Evolutionary conservation across 2,888 invertebrate genomes (phyloP).

Genomic region (Drosophila kambysellisi): DNA sequence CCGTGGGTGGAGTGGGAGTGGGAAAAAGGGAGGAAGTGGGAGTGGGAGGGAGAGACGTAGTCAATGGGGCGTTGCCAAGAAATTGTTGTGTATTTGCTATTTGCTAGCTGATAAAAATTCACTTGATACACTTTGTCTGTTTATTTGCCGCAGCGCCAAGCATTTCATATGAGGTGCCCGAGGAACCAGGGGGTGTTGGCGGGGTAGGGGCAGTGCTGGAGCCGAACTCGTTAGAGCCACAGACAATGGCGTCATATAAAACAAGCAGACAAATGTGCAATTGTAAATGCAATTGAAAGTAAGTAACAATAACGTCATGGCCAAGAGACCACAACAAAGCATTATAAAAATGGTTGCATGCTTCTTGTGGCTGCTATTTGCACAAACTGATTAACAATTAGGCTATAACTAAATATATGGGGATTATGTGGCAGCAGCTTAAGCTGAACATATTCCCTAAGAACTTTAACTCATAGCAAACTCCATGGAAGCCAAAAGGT

Average conservation of each 20-base stretch:
- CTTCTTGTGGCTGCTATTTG: neutral
- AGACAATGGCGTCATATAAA: slow-evolving; percentile 52
- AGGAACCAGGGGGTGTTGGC: neutral
- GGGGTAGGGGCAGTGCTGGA: slow-evolving; percentile 4
- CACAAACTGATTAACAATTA: neutral
- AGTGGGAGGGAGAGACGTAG: neutral
- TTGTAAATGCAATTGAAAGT: slow-evolving; percentile 52
- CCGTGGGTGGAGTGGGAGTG: neutral
- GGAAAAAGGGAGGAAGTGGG: too few relatives aligned
- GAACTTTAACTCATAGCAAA: too few relatives aligned
- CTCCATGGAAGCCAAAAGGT: slow-evolving; percentile 1
- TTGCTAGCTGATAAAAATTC: slow-evolving; percentile 77
- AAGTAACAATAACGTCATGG: slow-evolving; percentile 8
- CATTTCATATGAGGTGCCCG: slow-evolving; percentile 18
- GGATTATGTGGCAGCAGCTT: neutral
- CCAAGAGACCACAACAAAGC: slow-evolving; percentile 3
- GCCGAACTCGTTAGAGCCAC: slow-evolving; percentile 25
- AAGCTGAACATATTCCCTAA: neutral
- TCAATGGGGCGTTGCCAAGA: slow-evolving; percentile 63
- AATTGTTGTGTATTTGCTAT: slow-evolving; percentile 74
- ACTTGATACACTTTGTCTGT: slow-evolving; percentile 69
- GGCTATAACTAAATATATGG: neutral
- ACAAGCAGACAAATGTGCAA: slow-evolving; percentile 52
- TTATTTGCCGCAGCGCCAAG: slow-evolving; percentile 50
- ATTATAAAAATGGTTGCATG: neutral